Evolutionary conservation across 2,888 invertebrate genomes (phyloP), one percentile per base, ranked within the genome.

Genomic region (Drosophila cognata): DNA sequence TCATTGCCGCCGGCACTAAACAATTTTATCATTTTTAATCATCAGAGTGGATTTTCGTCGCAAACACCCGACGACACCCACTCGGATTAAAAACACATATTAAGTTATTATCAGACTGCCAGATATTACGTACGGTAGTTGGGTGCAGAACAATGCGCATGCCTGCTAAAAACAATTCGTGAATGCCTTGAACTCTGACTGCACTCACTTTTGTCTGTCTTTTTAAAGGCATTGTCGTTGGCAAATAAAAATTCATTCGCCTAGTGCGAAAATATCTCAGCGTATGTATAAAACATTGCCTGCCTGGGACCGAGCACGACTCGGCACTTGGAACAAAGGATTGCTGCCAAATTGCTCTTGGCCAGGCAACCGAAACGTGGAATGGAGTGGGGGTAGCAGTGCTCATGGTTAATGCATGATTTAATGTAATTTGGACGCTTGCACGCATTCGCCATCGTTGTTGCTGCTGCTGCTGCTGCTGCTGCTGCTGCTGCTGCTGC

Each of bases 21-120:
- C 91, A 92, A 89, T 92, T 93, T 92, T 92, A 92, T 93, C 92
- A 92, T 92, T 90, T 91, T 92, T 91, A 92, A 92, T 91, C 92
- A 91, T 92, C 92, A 84, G 77, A 84, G 86, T 85, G 85, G 85
- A 91, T 84, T 85, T 74, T 64, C 66, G 69, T 61, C 64, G 75
- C 64, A 31, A 33, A 29, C 55, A 55, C 13, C 57, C 62, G 84
- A 74, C 77, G 85, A 84, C 80, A 83, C 77, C 78, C 77, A 79
- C 79, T 77, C 79, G 90, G 89, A 92, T 91, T 91, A 91, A 91
- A 92, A 91, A 87, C 78, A 68, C 89, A 91, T 92, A 91, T 91
- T 90, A 91, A 91, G 91, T 91, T 91, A 91, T 91, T 92, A 91
- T 91, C 92, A 78, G 81, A 67, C 81, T 71, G 64, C 57, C 66